Base-by-base conservation (phyloP, 2,888 invertebrate genomes). In the Prosopocoilus inquinatus region DNA sequence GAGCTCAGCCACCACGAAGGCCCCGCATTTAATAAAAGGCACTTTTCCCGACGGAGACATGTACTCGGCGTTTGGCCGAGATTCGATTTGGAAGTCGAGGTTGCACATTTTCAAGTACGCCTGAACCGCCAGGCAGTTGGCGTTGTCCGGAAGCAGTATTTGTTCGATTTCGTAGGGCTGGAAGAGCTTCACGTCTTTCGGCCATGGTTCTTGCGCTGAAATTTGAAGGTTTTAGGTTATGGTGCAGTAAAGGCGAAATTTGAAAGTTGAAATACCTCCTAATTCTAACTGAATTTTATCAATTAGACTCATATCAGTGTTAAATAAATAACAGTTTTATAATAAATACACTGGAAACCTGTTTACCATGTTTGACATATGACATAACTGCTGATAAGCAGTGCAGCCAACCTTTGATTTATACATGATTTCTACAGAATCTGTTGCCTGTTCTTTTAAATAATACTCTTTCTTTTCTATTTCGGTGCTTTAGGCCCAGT, bases 41-140 rank as follows among this genome's bases (percentile, higher is more conserved):
- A 98, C 88, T 65, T 89, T 86, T 0, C 94, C 94, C 3, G 94
- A 90, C 0, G 97, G 97, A 0, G 97, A 96, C 93, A 98, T 97
- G 72, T 90, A 91, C 71, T 97, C 96, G 0, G 97, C 96, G 80
- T 99, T 99, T 67, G 89, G 85, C 60, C 90, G 82, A 67, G 89
- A 88, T 63, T 92, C 90, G 3, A 94, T 85, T 66, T 85, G 82
- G 74, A 89, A 96, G 0, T 89, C 86, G 0, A 98, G 81, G 52
- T 88, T 86, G 71, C 93, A 93, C 92, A 98, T 96, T 80, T 91
- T 91, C 15, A 99, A 80, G 73, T 91, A 96, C 0, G 96, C 90
- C 74, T 96, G 94, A 0, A 95, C 94, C 2, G 95, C 91, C 12
- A 97, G 80, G 68, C 95, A 95, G 72, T 93, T 94, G 9, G 97